Evolutionary conservation across 2,888 invertebrate species (phyloP).

Genomic region (Myopa testacea): DNA sequence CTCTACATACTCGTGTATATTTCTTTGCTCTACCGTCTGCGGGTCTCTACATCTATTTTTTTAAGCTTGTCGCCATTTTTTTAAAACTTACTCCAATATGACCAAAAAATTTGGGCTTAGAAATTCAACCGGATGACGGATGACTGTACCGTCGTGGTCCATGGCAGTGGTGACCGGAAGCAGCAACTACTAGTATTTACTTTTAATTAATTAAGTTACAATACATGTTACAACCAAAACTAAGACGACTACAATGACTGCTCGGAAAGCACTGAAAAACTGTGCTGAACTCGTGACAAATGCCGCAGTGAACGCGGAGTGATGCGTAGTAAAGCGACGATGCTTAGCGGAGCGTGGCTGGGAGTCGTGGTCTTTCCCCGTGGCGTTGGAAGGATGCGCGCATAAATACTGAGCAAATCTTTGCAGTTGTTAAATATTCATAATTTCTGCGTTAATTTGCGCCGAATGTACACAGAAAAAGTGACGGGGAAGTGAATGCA

Average conservation of each 20-base stretch:
- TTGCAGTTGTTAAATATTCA: constrained; percentile 45
- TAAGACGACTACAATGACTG: neutral
- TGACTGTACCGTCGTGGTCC: neutral
- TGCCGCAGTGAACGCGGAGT: neutral
- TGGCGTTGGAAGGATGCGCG: constrained; percentile 17
- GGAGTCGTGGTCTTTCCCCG: neutral
- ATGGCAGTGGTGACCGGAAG: constrained; percentile 2
- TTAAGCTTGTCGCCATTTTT: too few relatives aligned
- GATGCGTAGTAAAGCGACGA: neutral
- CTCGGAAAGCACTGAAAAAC: constrained; percentile 2
- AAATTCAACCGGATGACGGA: neutral
- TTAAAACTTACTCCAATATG: too few relatives aligned
- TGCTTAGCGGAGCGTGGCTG: neutral
- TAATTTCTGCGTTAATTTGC: constrained; percentile 42
- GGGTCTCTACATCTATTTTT: too few relatives aligned
- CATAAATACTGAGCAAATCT: constrained; percentile 31
- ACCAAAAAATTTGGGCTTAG: too few relatives aligned
- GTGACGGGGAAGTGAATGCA: neutral
- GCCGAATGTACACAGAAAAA: constrained; percentile 16
- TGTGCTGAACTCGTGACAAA: neutral
- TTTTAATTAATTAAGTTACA: constrained; percentile 38
- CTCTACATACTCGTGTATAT: too few relatives aligned
- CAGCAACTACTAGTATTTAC: constrained; percentile 29
- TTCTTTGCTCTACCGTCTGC: too few relatives aligned
- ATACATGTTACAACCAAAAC: constrained; percentile 19